Base-by-base conservation (phyloP, 2,888 invertebrate species). In the Drosophila stalkeri region DNA sequence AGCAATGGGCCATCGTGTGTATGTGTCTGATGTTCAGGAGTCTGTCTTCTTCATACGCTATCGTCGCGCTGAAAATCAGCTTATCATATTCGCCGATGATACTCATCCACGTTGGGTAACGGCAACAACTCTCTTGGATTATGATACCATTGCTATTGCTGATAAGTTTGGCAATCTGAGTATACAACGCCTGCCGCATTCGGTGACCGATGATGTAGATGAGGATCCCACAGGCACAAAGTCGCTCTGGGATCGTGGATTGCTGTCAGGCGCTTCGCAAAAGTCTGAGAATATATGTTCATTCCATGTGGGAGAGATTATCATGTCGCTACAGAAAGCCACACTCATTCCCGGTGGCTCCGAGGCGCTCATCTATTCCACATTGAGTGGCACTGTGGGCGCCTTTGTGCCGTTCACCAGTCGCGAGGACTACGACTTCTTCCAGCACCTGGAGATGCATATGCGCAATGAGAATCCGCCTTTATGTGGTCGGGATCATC, bases 171-270 rank as follows among this genome's bases (percentile, higher is more conserved):
- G 99, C 39, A 99, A 99, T 92, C 95, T 99, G 80, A 95, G 97
- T 66, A 96, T 99, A 65, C 96, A 99, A 89, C 95, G 99, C 51
- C 92, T 99, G 64, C 98, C 99, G 0, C 95, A 96, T 62, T 97
- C 98, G 67, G 97, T 98, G 2, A 97, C 97, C 33, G 99, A 99
- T 93, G 99, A 99, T 92, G 98, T 99, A 0, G 99, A 99, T 92
- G 99, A 99, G 93, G 99, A 99, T 94, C 99, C 99, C 0, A 99
- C 99, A 0, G 99, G 99, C 51, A 99, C 98, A 91, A 99, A 99
- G 93, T 98, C 99, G 0, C 94, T 99, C 0, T 99, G 99, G 99
- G 97, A 97, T 91, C 95, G 97, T 92, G 98, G 99, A 71, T 94
- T 98, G 54, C 93, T 99, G 16, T 99, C 98, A 91, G 99, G 99